Base-by-base conservation (phyloP, 2,797 vertebrate genomes). In the Galago senegalensis region DNA sequence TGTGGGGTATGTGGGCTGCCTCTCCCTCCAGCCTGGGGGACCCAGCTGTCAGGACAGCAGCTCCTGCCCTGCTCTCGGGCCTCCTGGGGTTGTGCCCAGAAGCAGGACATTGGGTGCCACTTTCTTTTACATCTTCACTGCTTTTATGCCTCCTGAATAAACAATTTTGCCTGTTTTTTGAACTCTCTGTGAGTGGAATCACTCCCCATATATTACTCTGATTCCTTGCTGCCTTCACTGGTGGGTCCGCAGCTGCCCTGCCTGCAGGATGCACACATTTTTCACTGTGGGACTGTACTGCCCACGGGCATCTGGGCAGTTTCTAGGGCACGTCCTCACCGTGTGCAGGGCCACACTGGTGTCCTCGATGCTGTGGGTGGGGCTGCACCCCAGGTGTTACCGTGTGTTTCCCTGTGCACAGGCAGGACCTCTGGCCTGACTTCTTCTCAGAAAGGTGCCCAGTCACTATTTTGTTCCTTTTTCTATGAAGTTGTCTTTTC, bases 21-120 rank as follows among this genome's bases (percentile, higher is more conserved):
- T 23, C 53, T n/a, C 7, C 7, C 6, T 37, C n/a, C 20, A 1
- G 18, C n/a, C 56, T 11, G 7, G 1, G 49, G 34, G 67, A 12
- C n/a, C 0, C 1, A 0, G 23, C 46, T 16, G 11, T 16, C 12
- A n/a, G 9, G 6, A 11, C 1, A 0, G 3, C 46, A 0, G 4
- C 2, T 56, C 25, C 3, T 5, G 2, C 3, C 29, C 63, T 5
- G 76, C 34, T 18, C 40, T 31, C 63, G 14, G 0, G 40, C 20
- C 29, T n/a, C 13, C 40, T 1, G 29, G 37, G 34, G 14, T 6
- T 1, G 0, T 20, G 2, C 77, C 76, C 29, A 9, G 37, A n/a
- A 46, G 37, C 5, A 16, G 29, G 11, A 13, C 5, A 21, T 21
- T 65, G 13, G 2, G 65, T 27, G 20, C 21, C 16, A 0, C 29